Evolutionary conservation across 92 coral and sea anemone species (phyloP).

Genomic region (Hydrozoanthus gracilis): DNA sequence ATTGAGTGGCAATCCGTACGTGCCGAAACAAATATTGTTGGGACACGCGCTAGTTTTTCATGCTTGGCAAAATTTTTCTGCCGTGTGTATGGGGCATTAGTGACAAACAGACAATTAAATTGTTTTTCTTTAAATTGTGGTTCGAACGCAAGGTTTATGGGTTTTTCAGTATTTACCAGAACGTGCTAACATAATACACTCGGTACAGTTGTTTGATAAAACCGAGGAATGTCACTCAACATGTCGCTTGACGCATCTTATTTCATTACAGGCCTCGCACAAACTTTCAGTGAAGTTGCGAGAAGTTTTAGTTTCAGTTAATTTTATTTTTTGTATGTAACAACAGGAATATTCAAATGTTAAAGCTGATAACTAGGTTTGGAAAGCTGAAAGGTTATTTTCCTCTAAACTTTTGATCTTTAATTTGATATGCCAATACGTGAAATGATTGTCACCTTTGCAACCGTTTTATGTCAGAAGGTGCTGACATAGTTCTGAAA

Average conservation of each 20-base stretch:
- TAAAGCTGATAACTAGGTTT: too few relatives aligned
- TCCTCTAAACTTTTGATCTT: too few relatives aligned
- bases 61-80: background rate
- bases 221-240: background rate
- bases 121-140: background rate
- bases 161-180: background rate
- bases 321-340: too few relatives aligned
- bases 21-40: background rate
- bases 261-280: too few relatives aligned
- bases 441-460: too few relatives aligned
- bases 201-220: slow-evolving; percentile 5
- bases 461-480: background rate
- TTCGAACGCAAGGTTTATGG: background rate
- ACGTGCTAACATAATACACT: background rate
- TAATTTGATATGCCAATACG: too few relatives aligned
- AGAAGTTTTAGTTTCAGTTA: too few relatives aligned
- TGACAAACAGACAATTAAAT: background rate
- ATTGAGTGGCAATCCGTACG: background rate
- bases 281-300: too few relatives aligned
- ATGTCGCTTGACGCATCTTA: too few relatives aligned
- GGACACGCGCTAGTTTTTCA: background rate
- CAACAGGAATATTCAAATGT: too few relatives aligned
- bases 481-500: background rate
- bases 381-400: too few relatives aligned
- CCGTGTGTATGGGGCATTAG: background rate